Evolutionary conservation across 2,797 vertebrate genomes (phyloP).

Genomic region (Cossypha niveicapilla): DNA sequence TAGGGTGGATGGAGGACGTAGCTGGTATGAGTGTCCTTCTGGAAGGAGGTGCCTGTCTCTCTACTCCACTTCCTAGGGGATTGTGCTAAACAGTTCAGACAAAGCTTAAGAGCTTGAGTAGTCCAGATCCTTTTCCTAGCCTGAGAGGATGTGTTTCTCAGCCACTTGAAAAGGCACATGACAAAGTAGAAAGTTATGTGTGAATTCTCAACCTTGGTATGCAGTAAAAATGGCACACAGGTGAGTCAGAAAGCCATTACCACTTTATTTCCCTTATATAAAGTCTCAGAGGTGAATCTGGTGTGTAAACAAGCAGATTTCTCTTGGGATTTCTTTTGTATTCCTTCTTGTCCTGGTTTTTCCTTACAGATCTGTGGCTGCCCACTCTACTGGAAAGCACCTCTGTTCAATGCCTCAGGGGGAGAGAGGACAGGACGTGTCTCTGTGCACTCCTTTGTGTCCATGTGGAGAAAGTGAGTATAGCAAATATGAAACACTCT

Average conservation of each 20-base stretch:
- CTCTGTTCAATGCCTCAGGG: conserved; percentile 90
- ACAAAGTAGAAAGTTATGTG: neutral
- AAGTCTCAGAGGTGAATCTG: neutral
- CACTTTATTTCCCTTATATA: neutral
- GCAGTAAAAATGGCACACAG: neutral
- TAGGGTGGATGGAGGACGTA: neutral
- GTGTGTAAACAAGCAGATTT: neutral
- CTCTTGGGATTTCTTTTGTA: neutral
- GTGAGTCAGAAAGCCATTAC: neutral
- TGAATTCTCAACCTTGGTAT: neutral
- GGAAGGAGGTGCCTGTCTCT: neutral
- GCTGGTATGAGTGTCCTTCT: neutral
- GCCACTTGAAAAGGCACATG: neutral
- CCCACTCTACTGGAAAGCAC: conserved; percentile 96
- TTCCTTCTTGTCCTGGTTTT: neutral
- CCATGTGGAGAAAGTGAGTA: conserved; percentile 95
- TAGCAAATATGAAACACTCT: neutral
- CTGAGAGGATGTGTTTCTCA: neutral
- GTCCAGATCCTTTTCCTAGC: neutral
- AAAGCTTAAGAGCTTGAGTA: neutral
- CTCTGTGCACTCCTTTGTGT: conserved; percentile 89
- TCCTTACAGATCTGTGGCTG: conserved; percentile 85
- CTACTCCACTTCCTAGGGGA: neutral
- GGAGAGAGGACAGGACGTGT: conserved; percentile 92
- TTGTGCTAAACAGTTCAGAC: neutral